Conservation (phyloP, 2,113 vertebrate genomes). For the Siniperca knerii region DNA sequence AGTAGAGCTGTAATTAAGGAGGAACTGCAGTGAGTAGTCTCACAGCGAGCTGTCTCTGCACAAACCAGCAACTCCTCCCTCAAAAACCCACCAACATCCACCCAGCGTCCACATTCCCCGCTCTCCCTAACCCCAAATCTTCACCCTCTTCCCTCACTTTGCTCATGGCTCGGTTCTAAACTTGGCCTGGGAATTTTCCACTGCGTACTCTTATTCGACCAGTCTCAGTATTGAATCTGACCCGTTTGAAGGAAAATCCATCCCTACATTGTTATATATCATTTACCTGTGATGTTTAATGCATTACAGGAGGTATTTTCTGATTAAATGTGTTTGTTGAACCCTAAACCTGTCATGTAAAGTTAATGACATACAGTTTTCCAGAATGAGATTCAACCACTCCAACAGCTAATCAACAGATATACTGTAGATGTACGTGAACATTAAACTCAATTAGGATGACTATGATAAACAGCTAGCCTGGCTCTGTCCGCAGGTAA, state of each 20-base stretch:
- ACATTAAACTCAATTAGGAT: background rate
- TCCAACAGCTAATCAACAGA: background rate
- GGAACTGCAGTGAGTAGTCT: conserved; percentile 69
- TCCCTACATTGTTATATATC: background rate
- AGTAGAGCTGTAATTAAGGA: conserved; percentile 78
- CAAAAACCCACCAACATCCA: conserved; percentile 75
- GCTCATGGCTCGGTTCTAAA: conserved; percentile 60
- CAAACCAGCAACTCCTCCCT: conserved; percentile 80
- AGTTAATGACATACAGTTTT: background rate
- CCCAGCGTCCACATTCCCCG: conserved; percentile 58
- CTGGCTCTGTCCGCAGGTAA: background rate
- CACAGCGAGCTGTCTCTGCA: conserved; percentile 60
- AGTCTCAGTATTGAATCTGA: conserved; percentile 25
- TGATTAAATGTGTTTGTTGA: background rate
- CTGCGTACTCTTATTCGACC: conserved; percentile 17
- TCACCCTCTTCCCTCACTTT: conserved; percentile 56
- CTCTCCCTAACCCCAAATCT: conserved; percentile 66
- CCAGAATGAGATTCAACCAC: background rate
- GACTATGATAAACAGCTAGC: no score
- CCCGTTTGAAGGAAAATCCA: conserved; percentile 18
- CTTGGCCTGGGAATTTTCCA: conserved; percentile 68
- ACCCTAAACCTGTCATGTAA: background rate
- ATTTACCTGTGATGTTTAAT: conserved; percentile 5
- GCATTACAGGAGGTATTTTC: background rate
- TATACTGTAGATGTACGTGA: background rate